Conservation (phyloP, 2,113 vertebrate genomes). For the Clinocottus analis region DNA sequence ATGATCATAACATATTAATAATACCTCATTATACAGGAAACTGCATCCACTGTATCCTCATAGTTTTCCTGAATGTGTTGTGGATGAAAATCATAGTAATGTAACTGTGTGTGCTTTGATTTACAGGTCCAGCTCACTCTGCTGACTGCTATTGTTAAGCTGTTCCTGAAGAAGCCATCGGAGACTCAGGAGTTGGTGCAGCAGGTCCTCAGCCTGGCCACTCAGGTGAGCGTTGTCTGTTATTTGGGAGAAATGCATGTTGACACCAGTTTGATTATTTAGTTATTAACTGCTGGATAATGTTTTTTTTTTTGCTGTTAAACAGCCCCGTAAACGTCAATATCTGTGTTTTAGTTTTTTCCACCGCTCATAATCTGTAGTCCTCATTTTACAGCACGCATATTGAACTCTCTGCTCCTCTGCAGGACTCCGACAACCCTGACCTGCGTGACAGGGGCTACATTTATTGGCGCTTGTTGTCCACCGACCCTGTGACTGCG, state of each 20-base stretch:
- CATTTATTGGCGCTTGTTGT: constrained; percentile 98
- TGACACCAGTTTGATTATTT: background rate
- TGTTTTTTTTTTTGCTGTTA: background rate
- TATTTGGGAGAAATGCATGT: background rate
- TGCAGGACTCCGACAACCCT: constrained; percentile 97
- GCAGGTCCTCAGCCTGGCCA: constrained; percentile 96
- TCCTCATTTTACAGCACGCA: accelerated
- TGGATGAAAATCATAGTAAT: background rate
- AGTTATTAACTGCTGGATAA: background rate
- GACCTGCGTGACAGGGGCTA: constrained; percentile 98
- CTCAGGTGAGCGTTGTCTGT: constrained; percentile 86
- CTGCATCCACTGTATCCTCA: no score
- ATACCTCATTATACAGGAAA: background rate
- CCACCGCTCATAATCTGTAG: no score
- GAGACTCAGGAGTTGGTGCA: constrained; percentile 98
- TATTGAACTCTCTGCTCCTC: background rate
- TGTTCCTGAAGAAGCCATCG: constrained; percentile 96
- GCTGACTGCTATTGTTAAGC: constrained; percentile 95
- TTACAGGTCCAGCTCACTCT: constrained; percentile 94
- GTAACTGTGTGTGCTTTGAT: background rate
- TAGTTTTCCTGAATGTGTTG: background rate
- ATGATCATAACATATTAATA: background rate
- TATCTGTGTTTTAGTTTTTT: background rate
- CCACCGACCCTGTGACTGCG: constrained; percentile 97
- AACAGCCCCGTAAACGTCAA: background rate